Evolutionary conservation across 2,888 invertebrate genomes (phyloP), one percentile per base, ranked within the genome.

Genomic region (Bombylius major): DNA sequence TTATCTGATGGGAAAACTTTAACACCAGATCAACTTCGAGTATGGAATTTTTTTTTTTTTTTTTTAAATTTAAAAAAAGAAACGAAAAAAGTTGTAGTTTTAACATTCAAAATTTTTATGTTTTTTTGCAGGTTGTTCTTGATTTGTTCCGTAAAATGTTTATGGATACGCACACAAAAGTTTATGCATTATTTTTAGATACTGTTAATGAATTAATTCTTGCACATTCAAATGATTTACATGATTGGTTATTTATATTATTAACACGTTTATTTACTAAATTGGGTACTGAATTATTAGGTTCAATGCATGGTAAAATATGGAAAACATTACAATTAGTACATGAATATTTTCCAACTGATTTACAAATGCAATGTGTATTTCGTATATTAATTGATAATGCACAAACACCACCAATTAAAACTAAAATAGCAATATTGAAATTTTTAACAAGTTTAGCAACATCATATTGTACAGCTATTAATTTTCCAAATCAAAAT

Each of bases 71-170:
- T 23, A 23, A 23, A 23, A 23, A 23, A 23, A 23, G 23, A 23
- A 39, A 9, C 11, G 39, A 39, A 9, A 39, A 31, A 51, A 14
- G 5, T 23, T 7, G n/a, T 11, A 31, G n/a, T 36, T 39, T 12
- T 34, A 51, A n/a, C 32, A 42, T 47, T 47, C 53, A 46, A 44
- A 39, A 14, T 46, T 53, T 51, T 54, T 45, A 12, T 39, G 44
- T 51, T 31, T 50, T 34, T 23, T 77, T 80, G 0, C 82, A 87
- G 59, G 83, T 87, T 62, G 82, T 95, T n/a, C 89, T 93, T 0
- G 96, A 97, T 65, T 86, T 93, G 60, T 90, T 96, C 68, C 89
- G 92, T 60, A 89, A 92, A 77, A 93, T 97, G 91, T 96, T 98
- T 72, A 93, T 94, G 81, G 97, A 98, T 75, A 90, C 94, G 4